A percentile compares a stretch with the other conserved stretches of the same genome.
Conservation (phyloP, 2,113 vertebrate genomes). For the Daboia siamensis region DNA sequence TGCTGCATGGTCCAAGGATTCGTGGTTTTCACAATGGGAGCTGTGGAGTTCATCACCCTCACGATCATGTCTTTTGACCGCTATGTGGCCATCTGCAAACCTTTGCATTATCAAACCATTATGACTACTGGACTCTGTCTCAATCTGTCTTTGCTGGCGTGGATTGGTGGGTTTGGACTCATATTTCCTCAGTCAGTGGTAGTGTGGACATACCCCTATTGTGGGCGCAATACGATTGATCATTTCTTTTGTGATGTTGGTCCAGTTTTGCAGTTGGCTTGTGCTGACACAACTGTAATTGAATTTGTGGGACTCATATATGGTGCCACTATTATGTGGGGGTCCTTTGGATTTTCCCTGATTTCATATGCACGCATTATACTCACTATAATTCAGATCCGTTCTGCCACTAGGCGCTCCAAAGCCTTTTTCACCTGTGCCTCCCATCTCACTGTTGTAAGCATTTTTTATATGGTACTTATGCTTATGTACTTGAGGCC, state of each 20-base stretch:
- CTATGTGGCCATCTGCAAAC: neutral
- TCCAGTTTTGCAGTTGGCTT: conserved; percentile 48
- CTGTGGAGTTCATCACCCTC: neutral
- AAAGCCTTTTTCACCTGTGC: conserved; percentile 47
- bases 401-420: conserved; percentile 22
- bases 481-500: conserved; percentile 56
- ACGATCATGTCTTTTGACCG: neutral
- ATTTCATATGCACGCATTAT: conserved; percentile 44
- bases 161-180: conserved; percentile 28
- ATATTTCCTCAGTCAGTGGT: conserved; percentile 27
- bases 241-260: conserved; percentile 12
- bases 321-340: conserved; percentile 31
- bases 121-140: conserved; percentile 11
- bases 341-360: conserved; percentile 37
- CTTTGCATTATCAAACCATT: neutral
- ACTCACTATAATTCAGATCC: conserved; percentile 43
- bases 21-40: neutral
- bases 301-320: conserved; percentile 45
- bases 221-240: conserved; percentile 37
- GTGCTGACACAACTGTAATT: conserved; percentile 34
- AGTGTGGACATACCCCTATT: conserved; percentile 11
- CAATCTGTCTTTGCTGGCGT: conserved; percentile 32
- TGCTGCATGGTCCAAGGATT: conserved; percentile 1
- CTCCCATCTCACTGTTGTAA: conserved; percentile 47
- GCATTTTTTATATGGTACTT: conserved; percentile 43